Evolutionary conservation across 2,888 invertebrate genomes (phyloP), one percentile per base, ranked within the genome.

Genomic region (Flexamia atlantica): DNA sequence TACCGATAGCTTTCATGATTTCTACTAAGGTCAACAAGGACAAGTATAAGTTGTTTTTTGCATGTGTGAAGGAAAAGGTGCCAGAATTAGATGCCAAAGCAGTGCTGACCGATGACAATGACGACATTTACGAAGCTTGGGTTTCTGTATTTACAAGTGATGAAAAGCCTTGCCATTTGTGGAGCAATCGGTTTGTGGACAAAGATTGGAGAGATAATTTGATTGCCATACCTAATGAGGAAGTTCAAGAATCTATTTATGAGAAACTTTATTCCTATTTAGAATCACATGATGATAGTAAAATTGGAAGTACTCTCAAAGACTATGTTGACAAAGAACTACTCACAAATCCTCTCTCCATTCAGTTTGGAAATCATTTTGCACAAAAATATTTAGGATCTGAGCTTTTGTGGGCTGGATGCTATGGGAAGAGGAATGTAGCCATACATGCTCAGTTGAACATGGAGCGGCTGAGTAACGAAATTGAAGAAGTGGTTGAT

Each of bases 1-100:
- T 86, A 10, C 87, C 87, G 20, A 85, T 87, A 40, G 83, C 83
- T 82, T 87, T 85, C 25, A 85, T 86, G 86, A 84, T 87, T 57
- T 85, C 85, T 36, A 86, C 83, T 28, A 83, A 84, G 28, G 23
- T 81, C 46, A 57, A 46, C 20, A 83, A 82, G 40, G 74, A 83
- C 36, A 84, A 85, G 23, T 84, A 84, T 50, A 60, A 83, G 28
- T 83, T 85, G 25, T 86, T 87, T 81, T 85, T 86, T 74, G 83
- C 83, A 40, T 28, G 57, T 4, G 83, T 85, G 20, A 84, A 83
- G n/a, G 70, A 72, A 12, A 83, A 84, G 42, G 72, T 85, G 7
- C 85, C 86, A n/a, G 81, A 79, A 32, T 70, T 86, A n/a, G 74
- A 74, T 60, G 82, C 86, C 3, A 85, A 85, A 81, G 86, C 85